These are phyloP conservation scores for Oreotragus oreotragus DNA, from an alignment of 2,113 vertebrate species.

Conservation along the genomic window DNA sequence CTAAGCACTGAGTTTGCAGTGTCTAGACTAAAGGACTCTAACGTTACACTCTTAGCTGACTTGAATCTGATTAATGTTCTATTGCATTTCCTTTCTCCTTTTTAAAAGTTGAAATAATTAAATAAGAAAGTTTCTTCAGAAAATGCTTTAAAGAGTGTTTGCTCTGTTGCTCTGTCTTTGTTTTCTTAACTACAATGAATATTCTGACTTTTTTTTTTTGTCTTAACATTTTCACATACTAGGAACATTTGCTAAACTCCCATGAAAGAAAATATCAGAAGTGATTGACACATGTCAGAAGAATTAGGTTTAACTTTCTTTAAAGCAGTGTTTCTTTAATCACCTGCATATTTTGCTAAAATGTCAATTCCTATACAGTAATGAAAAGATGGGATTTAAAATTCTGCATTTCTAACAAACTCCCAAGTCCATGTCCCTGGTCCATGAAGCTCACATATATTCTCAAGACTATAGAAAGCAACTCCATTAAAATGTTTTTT, in stretches of 20 bases:
- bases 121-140: background rate
- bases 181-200: background rate
- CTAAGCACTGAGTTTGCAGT: background rate
- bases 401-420: background rate
- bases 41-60: background rate
- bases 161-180: background rate
- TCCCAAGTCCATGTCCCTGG: fast-evolving
- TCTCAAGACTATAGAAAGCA: background rate
- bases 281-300: background rate
- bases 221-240: background rate
- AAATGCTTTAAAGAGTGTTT: background rate
- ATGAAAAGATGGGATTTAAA: background rate
- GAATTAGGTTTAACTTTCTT: background rate
- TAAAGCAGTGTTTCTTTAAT: background rate
- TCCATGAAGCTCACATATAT: background rate
- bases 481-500: background rate
- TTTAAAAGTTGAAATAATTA: background rate
- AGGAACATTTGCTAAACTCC: background rate
- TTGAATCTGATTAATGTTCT: background rate
- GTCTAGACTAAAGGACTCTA: background rate
- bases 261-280: background rate
- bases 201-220: background rate
- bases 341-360: background rate
- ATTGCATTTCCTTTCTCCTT: background rate
- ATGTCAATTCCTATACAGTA: background rate